Base-by-base conservation (phyloP, 2,888 invertebrate species). In the Heliconius aoede region DNA sequence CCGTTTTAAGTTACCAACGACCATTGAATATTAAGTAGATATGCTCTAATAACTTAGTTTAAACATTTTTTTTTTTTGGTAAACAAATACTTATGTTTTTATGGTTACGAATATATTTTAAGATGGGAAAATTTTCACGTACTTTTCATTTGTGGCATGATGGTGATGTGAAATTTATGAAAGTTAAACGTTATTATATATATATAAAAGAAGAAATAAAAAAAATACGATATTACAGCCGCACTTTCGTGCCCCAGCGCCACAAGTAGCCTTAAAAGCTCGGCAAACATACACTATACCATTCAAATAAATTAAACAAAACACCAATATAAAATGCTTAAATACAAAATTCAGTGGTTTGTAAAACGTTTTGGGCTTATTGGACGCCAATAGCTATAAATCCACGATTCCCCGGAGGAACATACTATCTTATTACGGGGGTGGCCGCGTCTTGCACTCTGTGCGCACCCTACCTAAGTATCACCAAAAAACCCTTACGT, bases 401-500 rank as follows among this genome's bases (percentile, higher is more conserved):
- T 80, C 78, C 79, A 78, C 78, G 84, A 85, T 91, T 93, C 91
- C 89, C 91, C 91, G 87, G 90, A 89, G 87, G 88, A 89, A 88
- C 90, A 89, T 89, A 87, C 87, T 91, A 91, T 91, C 90, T 87
- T 89, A 92, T 92, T 92, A 90, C 90, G 84, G 83, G 84, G 87
- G 87, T 81, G 82, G 82, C 78, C 81, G 80, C 81, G 78, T 81
- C 80, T 81, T 87, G 86, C 88, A 87, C 86, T 85, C 85, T 78
- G 83, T 86, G 85, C 84, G 86, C 88, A 85, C 90, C 89, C 90
- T 85, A 87, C 84, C 85, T 84, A 86, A 80, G 84, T 62, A 83
- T 80, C 82, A 72, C 79, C 58, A 58, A 60, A 40, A 24, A 55
- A 46, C 75, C 81, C 82, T 77, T 79, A 24, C 67, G 62, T 61